A percentile compares a stretch with the other conserved stretches of the same genome.
Evolutionary conservation across 1,140 invertebrate species (phyloP).

Genomic region (Lordiphosa mommai): DNA sequence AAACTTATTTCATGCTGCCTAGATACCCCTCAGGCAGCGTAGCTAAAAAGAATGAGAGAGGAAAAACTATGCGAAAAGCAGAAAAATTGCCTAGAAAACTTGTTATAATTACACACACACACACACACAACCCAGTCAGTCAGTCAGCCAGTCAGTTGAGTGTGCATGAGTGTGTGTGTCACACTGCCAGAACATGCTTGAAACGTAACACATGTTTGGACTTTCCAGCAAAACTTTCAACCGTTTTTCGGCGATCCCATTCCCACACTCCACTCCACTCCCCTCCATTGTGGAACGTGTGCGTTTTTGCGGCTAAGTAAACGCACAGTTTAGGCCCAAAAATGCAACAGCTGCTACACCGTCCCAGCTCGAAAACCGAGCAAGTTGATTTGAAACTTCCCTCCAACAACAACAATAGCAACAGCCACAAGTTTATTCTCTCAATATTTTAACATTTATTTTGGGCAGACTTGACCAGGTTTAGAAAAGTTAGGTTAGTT

Average conservation of each 20-base stretch:
- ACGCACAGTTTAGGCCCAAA: slow-evolving; percentile 64
- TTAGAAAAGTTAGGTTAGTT: no score
- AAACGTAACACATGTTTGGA: slow-evolving; percentile 71
- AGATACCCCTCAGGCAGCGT: slow-evolving; percentile 36
- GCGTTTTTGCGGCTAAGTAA: slow-evolving; percentile 60
- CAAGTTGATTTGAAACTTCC: neutral
- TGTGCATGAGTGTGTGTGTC: slow-evolving; percentile 1
- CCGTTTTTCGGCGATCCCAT: slow-evolving; percentile 16
- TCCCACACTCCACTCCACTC: neutral
- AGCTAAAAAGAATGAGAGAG: slow-evolving; percentile 5
- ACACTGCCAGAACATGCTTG: slow-evolving; percentile 52
- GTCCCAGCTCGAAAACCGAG: no score
- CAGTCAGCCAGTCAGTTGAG: slow-evolving; percentile 1
- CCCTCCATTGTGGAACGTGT: slow-evolving; percentile 45
- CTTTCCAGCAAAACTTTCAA: slow-evolving; percentile 60
- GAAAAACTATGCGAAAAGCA: slow-evolving; percentile 22
- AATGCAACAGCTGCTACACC: slow-evolving; percentile 66
- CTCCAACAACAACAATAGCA: no score
- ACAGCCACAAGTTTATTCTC: no score
- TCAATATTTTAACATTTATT: no score
- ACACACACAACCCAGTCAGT: no score
- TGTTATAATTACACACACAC: slow-evolving; percentile 78
- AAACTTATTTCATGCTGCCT: slow-evolving; percentile 58
- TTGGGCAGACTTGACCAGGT: no score
- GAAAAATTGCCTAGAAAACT: slow-evolving; percentile 67